Evolutionary conservation across 1,140 invertebrate species (phyloP).

Genomic region (Neotoxoptera formosana): DNA sequence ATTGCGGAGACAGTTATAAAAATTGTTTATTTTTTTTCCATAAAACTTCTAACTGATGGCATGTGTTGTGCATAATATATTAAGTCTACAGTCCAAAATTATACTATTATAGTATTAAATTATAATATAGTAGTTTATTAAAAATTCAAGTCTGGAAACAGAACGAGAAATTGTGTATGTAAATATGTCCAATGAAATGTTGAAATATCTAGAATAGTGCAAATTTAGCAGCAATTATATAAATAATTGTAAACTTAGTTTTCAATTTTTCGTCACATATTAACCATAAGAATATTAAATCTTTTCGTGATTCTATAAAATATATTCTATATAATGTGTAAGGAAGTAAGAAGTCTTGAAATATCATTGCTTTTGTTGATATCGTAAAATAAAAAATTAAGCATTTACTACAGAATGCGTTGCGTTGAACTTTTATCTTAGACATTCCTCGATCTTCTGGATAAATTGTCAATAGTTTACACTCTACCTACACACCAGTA

Average conservation of each 20-base stretch:
- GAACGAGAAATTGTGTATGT: neutral
- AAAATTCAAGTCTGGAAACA: neutral
- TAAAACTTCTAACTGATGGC: too few species aligned
- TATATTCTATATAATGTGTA: neutral
- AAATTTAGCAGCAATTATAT: neutral
- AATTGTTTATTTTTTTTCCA: too few species aligned
- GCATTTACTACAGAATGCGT: neutral
- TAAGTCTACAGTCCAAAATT: too few species aligned
- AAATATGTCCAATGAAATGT: neutral
- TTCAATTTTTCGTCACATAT: neutral
- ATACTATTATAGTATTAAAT: too few species aligned
- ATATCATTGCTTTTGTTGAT: neutral
- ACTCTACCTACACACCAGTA: neutral
- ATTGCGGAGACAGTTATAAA: too few species aligned
- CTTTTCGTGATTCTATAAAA: neutral
- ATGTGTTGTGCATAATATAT: too few species aligned
- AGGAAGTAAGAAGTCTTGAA: neutral
- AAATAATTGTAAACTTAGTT: neutral
- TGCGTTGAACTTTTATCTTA: neutral
- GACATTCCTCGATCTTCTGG: neutral
- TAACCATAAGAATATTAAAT: neutral
- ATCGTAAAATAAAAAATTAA: neutral
- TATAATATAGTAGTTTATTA: too few species aligned
- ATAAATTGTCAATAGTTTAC: neutral
- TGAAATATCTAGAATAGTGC: neutral